Percentiles rank a stretch among this genome's conserved stretches.
Evolutionary conservation across 2,888 invertebrate genomes (phyloP).

Genomic region (Pegoplata infirma): DNA sequence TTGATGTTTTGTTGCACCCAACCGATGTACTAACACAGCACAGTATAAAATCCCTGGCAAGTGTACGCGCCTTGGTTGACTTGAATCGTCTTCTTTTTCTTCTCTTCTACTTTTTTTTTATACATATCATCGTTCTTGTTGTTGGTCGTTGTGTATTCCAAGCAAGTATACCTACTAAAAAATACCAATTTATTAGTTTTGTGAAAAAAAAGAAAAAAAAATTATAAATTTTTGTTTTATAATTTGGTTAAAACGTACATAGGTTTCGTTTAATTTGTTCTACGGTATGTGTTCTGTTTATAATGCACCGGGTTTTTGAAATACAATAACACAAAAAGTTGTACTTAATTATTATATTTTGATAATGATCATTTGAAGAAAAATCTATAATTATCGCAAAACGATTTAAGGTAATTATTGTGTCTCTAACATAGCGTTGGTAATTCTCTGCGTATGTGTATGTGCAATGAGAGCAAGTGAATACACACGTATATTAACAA

Average conservation of each 20-base stretch:
- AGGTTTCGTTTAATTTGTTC: constrained; percentile 7
- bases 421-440: constrained; percentile 51
- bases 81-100: constrained; percentile 60
- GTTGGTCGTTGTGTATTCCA: constrained; percentile 55
- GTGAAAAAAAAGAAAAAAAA: constrained; percentile 23
- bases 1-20: constrained; percentile 46
- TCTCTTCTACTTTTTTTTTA: constrained; percentile 40
- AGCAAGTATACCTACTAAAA: constrained; percentile 60
- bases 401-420: constrained; percentile 62
- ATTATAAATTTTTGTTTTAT: too few species aligned
- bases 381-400: constrained; percentile 70
- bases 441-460: constrained; percentile 41
- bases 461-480: constrained; percentile 26
- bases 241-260: constrained; percentile 16
- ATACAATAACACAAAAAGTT: constrained; percentile 33
- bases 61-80: constrained; percentile 60
- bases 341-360: constrained; percentile 62
- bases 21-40: neutral
- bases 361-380: constrained; percentile 69
- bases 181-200: constrained; percentile 31
- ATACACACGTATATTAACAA: constrained; percentile 3
- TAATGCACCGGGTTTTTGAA: constrained; percentile 49
- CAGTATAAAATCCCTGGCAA: constrained; percentile 54
- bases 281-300: constrained; percentile 33
- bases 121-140: constrained; percentile 30